Conservation (phyloP, 2,888 invertebrate species). For the Macaria liturata region DNA sequence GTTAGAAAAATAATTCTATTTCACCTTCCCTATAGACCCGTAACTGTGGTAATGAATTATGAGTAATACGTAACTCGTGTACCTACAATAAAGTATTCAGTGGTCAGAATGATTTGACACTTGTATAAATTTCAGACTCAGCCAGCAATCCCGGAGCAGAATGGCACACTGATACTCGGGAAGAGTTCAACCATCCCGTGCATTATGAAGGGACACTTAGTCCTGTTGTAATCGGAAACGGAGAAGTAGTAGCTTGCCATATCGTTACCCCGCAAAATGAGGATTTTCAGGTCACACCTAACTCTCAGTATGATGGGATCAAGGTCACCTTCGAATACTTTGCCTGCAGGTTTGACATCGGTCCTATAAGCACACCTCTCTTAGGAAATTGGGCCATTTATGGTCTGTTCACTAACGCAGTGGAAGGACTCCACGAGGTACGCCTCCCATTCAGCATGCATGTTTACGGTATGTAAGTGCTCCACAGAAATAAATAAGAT, state of each 20-base stretch:
- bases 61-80: neutral
- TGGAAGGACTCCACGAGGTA: slow-evolving; percentile 36
- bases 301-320: slow-evolving; percentile 44
- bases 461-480: slow-evolving; percentile 48
- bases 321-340: slow-evolving; percentile 26
- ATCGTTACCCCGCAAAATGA: slow-evolving; percentile 52
- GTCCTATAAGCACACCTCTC: slow-evolving; percentile 38
- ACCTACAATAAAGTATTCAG: neutral
- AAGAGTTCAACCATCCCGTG: slow-evolving; percentile 40
- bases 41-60: no score
- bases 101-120: neutral
- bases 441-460: slow-evolving; percentile 42
- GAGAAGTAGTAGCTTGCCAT: slow-evolving; percentile 42
- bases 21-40: no score
- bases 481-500: no score
- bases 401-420: slow-evolving; percentile 37
- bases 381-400: slow-evolving; percentile 51
- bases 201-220: slow-evolving; percentile 42
- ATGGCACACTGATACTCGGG: slow-evolving; percentile 28
- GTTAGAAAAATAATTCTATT: no score
- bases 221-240: slow-evolving; percentile 38
- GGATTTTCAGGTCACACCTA: slow-evolving; percentile 39
- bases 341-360: slow-evolving; percentile 45
- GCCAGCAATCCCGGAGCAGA: slow-evolving; percentile 19
- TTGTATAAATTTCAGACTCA: slow-evolving; percentile 34